Percentiles rank a stretch among this genome's conserved stretches.
These are phyloP conservation scores for Erannis defoliaria DNA, from an alignment of 2,888 invertebrate genomes.

Conservation along the genomic window DNA sequence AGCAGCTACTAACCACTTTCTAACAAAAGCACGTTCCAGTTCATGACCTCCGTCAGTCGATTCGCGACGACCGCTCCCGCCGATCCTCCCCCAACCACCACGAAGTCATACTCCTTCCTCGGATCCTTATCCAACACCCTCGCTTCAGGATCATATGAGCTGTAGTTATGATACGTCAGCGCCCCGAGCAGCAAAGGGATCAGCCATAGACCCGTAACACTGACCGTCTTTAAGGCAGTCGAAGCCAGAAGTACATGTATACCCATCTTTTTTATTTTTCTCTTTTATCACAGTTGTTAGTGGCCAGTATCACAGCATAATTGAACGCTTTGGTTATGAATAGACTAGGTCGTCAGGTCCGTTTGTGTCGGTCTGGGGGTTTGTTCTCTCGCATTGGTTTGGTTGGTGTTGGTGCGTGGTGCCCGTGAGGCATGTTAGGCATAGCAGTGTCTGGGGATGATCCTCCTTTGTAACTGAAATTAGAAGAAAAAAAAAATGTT, in stretches of 20 bases:
- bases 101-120: constrained; percentile 93
- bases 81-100: constrained; percentile 94
- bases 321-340: constrained; percentile 55
- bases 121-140: constrained; percentile 90
- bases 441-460: constrained; percentile 56
- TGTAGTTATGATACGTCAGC: constrained; percentile 93
- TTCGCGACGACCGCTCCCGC: constrained; percentile 96
- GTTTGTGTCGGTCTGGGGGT: constrained; percentile 74
- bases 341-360: constrained; percentile 56
- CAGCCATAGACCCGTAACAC: constrained; percentile 93
- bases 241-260: constrained; percentile 91
- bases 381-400: constrained; percentile 74
- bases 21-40: constrained; percentile 92
- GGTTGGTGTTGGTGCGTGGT: constrained; percentile 52
- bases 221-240: constrained; percentile 92
- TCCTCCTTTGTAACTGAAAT: constrained; percentile 63
- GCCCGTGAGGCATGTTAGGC: constrained; percentile 74
- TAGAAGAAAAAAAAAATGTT: constrained; percentile 31
- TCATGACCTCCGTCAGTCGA: constrained; percentile 91
- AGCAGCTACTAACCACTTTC: constrained; percentile 89
- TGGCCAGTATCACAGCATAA: constrained; percentile 56
- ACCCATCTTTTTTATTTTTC: constrained; percentile 83
- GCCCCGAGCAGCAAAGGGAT: constrained; percentile 94
- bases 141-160: constrained; percentile 93
- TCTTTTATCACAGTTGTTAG: constrained; percentile 50